phyloP scores from a whole-genome alignment of 2,113 vertebrate species.

The Apus apus region DNA sequence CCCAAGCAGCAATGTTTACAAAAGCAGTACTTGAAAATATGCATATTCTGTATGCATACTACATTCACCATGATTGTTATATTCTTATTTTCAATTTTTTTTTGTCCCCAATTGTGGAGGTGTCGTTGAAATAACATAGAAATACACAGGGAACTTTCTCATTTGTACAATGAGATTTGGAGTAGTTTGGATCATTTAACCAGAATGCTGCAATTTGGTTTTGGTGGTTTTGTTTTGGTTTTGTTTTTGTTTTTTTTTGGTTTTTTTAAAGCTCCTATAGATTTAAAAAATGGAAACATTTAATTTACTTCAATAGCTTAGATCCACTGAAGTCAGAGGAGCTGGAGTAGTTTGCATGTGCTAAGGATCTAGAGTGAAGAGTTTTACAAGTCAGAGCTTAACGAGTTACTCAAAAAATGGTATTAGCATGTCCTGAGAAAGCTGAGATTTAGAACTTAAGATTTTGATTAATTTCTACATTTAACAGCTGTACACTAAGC shows the following conservation, averaged over 20 bases:
- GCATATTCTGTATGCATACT: not conserved
- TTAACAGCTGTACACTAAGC: not conserved
- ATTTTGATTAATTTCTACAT: not conserved
- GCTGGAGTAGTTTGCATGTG: not conserved
- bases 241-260: not conserved
- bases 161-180: not conserved
- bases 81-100: not conserved
- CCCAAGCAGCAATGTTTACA: slow-evolving; percentile 65
- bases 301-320: not conserved
- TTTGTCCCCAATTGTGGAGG: not conserved
- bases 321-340: not conserved
- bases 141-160: not conserved
- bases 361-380: not conserved
- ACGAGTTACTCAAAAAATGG: not conserved
- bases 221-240: too few species aligned
- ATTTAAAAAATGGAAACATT: not conserved
- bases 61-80: not conserved
- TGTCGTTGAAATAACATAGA: not conserved
- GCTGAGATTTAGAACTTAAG: not conserved
- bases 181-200: not conserved
- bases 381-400: not conserved
- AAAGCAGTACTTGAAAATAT: slow-evolving; percentile 57
- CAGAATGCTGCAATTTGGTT: not conserved
- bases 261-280: not conserved
- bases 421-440: not conserved